A percentile compares a stretch with the other conserved stretches of the same genome.
Evolutionary conservation across 2,888 invertebrate species (phyloP).

Genomic region (Andrena chrysosceles): DNA sequence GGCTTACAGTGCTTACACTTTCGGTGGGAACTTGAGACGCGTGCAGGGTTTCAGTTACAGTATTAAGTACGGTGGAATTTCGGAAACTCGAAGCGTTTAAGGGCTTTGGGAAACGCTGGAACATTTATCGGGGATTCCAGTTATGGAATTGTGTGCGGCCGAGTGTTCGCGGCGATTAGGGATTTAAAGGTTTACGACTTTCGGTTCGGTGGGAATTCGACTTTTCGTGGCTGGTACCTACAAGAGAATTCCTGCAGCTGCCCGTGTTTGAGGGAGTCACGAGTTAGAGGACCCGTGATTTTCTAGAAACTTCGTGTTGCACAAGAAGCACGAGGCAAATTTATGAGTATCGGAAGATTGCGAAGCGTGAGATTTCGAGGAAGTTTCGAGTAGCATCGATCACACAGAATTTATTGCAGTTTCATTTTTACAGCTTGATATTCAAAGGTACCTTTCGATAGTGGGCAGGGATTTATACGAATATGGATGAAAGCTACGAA

Average conservation of each 20-base stretch:
- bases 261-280: not conserved
- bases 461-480: too few species aligned
- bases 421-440: not conserved
- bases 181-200: slow-evolving; percentile 28
- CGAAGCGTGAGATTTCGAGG: not conserved
- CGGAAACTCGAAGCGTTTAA: slow-evolving; percentile 19
- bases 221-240: not conserved
- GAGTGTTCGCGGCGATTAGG: slow-evolving; percentile 29
- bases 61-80: slow-evolving; percentile 20
- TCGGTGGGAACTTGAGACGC: not conserved
- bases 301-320: not conserved
- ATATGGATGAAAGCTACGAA: too few species aligned
- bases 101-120: slow-evolving; percentile 28
- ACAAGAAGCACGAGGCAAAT: not conserved
- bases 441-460: not conserved
- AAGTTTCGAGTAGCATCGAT: slow-evolving; percentile 1
- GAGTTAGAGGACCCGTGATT: not conserved
- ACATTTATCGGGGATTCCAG: slow-evolving; percentile 26
- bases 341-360: not conserved
- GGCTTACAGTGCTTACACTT: not conserved
- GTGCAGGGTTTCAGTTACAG: not conserved
- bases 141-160: slow-evolving; percentile 18
- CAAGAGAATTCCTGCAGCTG: not conserved
- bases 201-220: not conserved
- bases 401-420: not conserved